These are phyloP conservation scores for Silurus lanzhouensis DNA, from an alignment of 2,797 vertebrate genomes.

Conservation along the genomic window DNA sequence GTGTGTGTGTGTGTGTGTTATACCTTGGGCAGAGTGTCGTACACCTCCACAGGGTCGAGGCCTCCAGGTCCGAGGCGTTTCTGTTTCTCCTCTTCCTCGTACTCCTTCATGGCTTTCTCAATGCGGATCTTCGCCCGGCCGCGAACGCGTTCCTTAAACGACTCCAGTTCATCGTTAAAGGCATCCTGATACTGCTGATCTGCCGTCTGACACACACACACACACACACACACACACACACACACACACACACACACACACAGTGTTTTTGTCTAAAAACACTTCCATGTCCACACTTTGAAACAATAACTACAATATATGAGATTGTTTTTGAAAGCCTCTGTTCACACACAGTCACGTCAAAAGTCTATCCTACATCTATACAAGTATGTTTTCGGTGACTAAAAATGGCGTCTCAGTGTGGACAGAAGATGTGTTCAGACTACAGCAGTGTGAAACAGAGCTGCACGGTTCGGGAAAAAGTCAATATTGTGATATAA, in stretches of 20 bases:
- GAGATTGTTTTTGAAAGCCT: too few relatives aligned
- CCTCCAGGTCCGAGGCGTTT: slow-evolving; percentile 87
- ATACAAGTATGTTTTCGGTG: too few relatives aligned
- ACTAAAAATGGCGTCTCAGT: too few relatives aligned
- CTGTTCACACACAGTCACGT: too few relatives aligned
- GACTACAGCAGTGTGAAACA: too few relatives aligned
- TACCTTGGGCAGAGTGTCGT: slow-evolving; percentile 80
- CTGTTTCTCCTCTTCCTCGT: slow-evolving; percentile 83
- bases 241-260: neutral
- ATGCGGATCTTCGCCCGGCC: slow-evolving; percentile 78
- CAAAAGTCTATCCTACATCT: too few relatives aligned
- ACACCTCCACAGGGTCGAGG: slow-evolving; percentile 87
- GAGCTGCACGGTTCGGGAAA: too few relatives aligned
- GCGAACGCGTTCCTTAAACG: slow-evolving; percentile 82
- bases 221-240: slow-evolving; percentile 15
- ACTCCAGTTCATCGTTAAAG: slow-evolving; percentile 82
- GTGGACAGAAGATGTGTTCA: too few relatives aligned
- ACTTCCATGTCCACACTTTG: neutral
- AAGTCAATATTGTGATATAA: too few relatives aligned
- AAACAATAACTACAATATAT: too few relatives aligned
- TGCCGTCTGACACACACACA: slow-evolving; percentile 70
- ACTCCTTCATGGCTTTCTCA: slow-evolving; percentile 86
- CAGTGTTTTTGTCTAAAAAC: too few relatives aligned
- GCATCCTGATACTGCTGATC: slow-evolving; percentile 85
- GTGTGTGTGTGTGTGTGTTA: neutral